These are phyloP conservation scores for Enteromius trimaculatus DNA, from an alignment of 2,797 vertebrate genomes.

Conservation along the genomic window DNA sequence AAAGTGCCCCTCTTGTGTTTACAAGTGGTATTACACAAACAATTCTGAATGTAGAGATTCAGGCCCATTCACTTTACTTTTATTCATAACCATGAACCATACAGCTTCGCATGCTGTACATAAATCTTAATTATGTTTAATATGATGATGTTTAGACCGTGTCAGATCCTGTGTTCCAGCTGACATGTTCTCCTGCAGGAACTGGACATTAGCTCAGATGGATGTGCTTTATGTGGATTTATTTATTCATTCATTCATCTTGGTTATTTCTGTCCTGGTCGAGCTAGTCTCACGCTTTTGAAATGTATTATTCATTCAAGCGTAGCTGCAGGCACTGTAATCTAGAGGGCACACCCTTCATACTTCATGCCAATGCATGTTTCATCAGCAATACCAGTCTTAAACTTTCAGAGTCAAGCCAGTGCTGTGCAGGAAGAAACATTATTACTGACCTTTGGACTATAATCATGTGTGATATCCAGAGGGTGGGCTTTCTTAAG, in stretches of 20 bases:
- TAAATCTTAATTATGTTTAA: neutral
- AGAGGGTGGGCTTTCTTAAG: neutral
- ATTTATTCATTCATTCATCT: slow-evolving; percentile 36
- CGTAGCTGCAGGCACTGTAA: slow-evolving; percentile 46
- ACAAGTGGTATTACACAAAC: slow-evolving; percentile 44
- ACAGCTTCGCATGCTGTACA: neutral
- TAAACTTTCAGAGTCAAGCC: slow-evolving; percentile 2
- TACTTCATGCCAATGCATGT: slow-evolving; percentile 55
- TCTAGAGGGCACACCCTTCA: slow-evolving; percentile 52
- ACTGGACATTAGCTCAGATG: slow-evolving; percentile 25
- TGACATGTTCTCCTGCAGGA: neutral
- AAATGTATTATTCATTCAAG: slow-evolving; percentile 61
- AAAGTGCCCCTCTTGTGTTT: slow-evolving; percentile 60
- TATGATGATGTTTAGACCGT: slow-evolving; percentile 2
- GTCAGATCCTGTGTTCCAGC: slow-evolving; percentile 12
- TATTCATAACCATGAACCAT: neutral
- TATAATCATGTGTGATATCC: neutral
- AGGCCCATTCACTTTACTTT: neutral
- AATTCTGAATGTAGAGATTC: neutral
- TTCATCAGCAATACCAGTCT: slow-evolving; percentile 59
- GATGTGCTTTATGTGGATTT: slow-evolving; percentile 21
- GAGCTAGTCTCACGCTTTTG: slow-evolving; percentile 42
- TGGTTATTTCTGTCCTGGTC: slow-evolving; percentile 44
- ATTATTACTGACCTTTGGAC: slow-evolving; percentile 23
- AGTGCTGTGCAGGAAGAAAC: slow-evolving; percentile 21